phyloP scores from a whole-genome alignment of 1,140 invertebrate species.

The Neoseiulus cucumeris region DNA sequence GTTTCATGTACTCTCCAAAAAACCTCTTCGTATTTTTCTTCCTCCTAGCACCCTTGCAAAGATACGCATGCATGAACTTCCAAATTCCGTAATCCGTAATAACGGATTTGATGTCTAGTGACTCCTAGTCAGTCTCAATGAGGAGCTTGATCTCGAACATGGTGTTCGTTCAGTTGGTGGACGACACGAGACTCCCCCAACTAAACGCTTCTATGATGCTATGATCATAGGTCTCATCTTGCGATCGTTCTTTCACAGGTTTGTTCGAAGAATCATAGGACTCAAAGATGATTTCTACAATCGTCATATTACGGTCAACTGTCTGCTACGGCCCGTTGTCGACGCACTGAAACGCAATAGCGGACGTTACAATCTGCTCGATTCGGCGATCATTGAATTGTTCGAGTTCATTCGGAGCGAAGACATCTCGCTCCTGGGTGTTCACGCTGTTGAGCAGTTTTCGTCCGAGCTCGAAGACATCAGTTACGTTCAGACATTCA shows the following conservation, averaged over 20 bases:
- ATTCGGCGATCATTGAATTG: conserved; percentile 95
- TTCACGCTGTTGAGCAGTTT: neutral
- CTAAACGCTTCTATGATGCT: too few relatives aligned
- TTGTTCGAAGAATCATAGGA: conserved; percentile 89
- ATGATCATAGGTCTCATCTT: neutral
- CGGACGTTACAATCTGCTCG: conserved; percentile 89
- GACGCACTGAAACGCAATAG: conserved; percentile 91
- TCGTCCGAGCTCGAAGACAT: conserved; percentile 66
- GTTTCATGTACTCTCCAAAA: too few relatives aligned
- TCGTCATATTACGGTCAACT: conserved; percentile 82
- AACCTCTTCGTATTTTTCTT: too few relatives aligned
- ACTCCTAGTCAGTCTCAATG: too few relatives aligned
- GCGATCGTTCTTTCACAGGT: conserved; percentile 34
- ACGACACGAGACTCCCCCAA: too few relatives aligned
- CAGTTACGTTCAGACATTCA: conserved; percentile 93
- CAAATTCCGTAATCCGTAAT: too few relatives aligned
- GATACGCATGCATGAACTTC: too few relatives aligned
- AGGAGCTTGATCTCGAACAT: too few relatives aligned
- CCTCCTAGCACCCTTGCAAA: too few relatives aligned
- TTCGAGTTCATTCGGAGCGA: conserved; percentile 90
- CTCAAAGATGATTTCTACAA: conserved; percentile 98
- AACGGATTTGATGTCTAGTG: too few relatives aligned
- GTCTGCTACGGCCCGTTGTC: conserved; percentile 83
- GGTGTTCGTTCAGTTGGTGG: too few relatives aligned
- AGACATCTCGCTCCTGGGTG: neutral